A percentile compares a stretch with the other conserved stretches of the same genome.
phyloP scores from a whole-genome alignment of 2,888 invertebrate species.

The Melangyna quadrimaculata region DNA sequence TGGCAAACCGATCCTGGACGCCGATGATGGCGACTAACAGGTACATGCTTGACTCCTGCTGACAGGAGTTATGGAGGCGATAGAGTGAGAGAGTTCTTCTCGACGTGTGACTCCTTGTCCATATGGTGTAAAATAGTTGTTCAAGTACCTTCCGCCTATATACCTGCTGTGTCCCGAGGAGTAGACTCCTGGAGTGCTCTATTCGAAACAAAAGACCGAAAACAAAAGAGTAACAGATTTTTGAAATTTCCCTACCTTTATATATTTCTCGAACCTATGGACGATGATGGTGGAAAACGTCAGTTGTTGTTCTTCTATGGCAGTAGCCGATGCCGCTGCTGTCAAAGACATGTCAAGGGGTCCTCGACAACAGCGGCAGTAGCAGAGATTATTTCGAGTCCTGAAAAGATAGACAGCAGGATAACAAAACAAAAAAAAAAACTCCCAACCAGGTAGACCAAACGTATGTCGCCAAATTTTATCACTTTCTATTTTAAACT shows the following conservation, averaged over 20 bases:
- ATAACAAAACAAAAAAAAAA: background rate
- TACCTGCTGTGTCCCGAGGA: conserved; percentile 31
- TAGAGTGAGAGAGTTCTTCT: background rate
- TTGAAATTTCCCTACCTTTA: conserved; percentile 31
- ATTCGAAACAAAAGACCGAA: conserved; percentile 9
- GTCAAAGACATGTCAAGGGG: conserved; percentile 39
- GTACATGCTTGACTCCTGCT: conserved; percentile 63
- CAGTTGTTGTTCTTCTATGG: conserved; percentile 58
- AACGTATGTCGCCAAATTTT: conserved; percentile 53
- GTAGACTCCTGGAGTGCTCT: conserved; percentile 14
- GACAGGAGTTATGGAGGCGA: conserved; percentile 43
- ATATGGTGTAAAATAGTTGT: conserved; percentile 51
- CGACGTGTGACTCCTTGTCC: conserved; percentile 41
- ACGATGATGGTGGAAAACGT: background rate
- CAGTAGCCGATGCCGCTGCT: conserved; percentile 22
- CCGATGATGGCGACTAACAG: conserved; percentile 21
- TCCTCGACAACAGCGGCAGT: conserved; percentile 1
- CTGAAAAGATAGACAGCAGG: background rate
- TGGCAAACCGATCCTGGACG: background rate
- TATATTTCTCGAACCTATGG: background rate
- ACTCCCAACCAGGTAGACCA: conserved; percentile 27
- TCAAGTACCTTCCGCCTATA: conserved; percentile 24
- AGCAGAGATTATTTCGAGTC: conserved; percentile 43
- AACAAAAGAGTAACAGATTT: conserved; percentile 50
- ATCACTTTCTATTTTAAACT: conserved; percentile 54